Conservation (phyloP, 2,888 invertebrate genomes). For the Leucania comma region DNA sequence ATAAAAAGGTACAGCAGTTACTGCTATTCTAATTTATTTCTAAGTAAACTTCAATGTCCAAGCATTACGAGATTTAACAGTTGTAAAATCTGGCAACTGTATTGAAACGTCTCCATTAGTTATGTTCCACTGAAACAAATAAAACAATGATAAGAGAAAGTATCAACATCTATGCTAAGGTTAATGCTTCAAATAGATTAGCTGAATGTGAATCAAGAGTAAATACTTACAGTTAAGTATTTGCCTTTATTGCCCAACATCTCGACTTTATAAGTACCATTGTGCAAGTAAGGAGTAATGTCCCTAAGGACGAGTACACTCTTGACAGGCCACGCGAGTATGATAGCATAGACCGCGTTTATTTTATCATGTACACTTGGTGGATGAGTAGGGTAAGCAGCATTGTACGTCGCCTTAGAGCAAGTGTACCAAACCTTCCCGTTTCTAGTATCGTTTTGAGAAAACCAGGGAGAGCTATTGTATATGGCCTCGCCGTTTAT, state of each 20-base stretch:
- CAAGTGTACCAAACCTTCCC: constrained; percentile 94
- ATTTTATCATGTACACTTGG: constrained; percentile 69
- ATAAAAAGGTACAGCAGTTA: constrained; percentile 4
- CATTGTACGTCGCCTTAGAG: constrained; percentile 72
- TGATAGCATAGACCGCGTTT: constrained; percentile 92
- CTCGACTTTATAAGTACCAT: constrained; percentile 71
- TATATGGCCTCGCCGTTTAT: constrained; percentile 98
- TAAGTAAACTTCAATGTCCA: constrained; percentile 83
- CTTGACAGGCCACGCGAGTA: constrained; percentile 93
- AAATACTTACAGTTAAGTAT: constrained; percentile 74
- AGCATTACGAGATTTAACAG: constrained; percentile 80
- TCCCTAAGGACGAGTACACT: constrained; percentile 82
- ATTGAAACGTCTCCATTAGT: constrained; percentile 74
- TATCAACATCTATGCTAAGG: constrained; percentile 12
- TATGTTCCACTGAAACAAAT: constrained; percentile 85
- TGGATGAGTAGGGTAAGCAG: constrained; percentile 67
- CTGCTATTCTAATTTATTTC: constrained; percentile 45
- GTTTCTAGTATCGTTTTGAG: constrained; percentile 95
- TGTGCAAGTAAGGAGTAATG: constrained; percentile 71
- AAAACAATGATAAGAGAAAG: constrained; percentile 17
- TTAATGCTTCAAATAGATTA: constrained; percentile 21
- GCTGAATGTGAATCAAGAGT: background rate
- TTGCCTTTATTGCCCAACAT: constrained; percentile 76
- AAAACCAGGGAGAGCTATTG: constrained; percentile 93
- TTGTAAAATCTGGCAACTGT: constrained; percentile 82